Evolutionary conservation across 1,140 invertebrate genomes (phyloP).

Genomic region (Caenorhabditis remanei): DNA sequence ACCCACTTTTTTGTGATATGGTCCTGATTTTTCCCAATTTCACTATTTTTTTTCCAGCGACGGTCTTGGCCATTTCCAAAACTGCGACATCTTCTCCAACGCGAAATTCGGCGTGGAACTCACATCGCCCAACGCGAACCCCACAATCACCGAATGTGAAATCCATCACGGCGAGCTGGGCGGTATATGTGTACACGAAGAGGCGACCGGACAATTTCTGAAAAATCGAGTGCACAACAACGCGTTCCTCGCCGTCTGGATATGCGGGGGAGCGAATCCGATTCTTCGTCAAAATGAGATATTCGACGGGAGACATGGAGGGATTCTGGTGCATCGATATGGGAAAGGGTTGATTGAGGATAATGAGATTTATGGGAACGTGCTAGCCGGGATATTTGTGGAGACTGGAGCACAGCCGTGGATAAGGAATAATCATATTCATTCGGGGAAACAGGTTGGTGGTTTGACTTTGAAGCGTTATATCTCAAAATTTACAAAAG

Average conservation of each 20-base stretch:
- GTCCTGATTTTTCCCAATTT: too few relatives aligned
- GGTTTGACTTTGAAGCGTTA: too few relatives aligned
- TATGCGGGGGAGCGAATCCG: constrained; percentile 31
- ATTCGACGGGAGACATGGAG: constrained; percentile 11
- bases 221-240: constrained; percentile 30
- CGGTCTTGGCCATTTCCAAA: constrained; percentile 24
- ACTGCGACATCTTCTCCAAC: constrained; percentile 3
- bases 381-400: constrained; percentile 19
- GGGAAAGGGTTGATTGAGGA: constrained; percentile 37
- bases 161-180: not conserved
- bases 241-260: constrained; percentile 15
- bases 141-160: constrained; percentile 11
- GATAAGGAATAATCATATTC: constrained; percentile 31
- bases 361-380: constrained; percentile 20
- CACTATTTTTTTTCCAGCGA: constrained; percentile 34
- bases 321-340: constrained; percentile 13
- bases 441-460: constrained; percentile 34
- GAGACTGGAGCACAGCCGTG: constrained; percentile 11
- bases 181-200: constrained; percentile 28
- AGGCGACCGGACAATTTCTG: constrained; percentile 26
- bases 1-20: too few relatives aligned
- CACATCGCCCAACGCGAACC: not conserved
- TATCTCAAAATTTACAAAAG: too few relatives aligned
- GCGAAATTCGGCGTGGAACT: constrained; percentile 18
- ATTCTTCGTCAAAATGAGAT: constrained; percentile 14